Evolutionary conservation across 2,888 invertebrate genomes (phyloP).

Genomic region (Nudaria mundana): DNA sequence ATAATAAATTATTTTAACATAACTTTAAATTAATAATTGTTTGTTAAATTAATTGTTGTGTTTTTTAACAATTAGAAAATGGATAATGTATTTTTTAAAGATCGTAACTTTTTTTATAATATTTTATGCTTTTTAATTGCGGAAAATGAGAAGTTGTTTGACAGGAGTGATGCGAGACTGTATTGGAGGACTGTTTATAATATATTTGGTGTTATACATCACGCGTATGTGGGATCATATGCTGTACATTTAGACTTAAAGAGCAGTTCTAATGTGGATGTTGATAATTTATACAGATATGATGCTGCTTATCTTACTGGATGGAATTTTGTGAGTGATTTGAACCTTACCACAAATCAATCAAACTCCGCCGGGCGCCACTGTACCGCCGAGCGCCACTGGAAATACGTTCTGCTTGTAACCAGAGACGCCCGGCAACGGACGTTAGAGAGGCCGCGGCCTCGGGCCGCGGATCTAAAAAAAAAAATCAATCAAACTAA

Average conservation of each 20-base stretch:
- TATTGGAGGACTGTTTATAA: constrained; percentile 67
- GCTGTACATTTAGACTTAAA: constrained; percentile 39
- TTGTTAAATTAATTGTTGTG: constrained; percentile 1
- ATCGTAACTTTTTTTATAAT: constrained; percentile 63
- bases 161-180: constrained; percentile 55
- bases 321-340: constrained; percentile 68
- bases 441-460: too few relatives aligned
- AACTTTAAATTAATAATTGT: background rate
- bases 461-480: too few relatives aligned
- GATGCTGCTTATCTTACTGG: constrained; percentile 55
- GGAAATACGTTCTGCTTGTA: too few relatives aligned
- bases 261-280: constrained; percentile 25
- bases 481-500: too few relatives aligned
- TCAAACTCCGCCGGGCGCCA: too few relatives aligned
- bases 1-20: background rate
- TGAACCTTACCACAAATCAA: too few relatives aligned
- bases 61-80: constrained; percentile 31
- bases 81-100: constrained; percentile 55
- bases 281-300: constrained; percentile 48
- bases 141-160: constrained; percentile 67
- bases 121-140: constrained; percentile 64
- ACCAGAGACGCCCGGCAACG: too few relatives aligned
- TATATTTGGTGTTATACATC: constrained; percentile 45
- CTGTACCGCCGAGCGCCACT: too few relatives aligned
- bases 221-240: constrained; percentile 42